Evolutionary conservation across 2,888 invertebrate genomes (phyloP), one percentile per base, ranked within the genome.

Genomic region (Euzetes globulus): DNA sequence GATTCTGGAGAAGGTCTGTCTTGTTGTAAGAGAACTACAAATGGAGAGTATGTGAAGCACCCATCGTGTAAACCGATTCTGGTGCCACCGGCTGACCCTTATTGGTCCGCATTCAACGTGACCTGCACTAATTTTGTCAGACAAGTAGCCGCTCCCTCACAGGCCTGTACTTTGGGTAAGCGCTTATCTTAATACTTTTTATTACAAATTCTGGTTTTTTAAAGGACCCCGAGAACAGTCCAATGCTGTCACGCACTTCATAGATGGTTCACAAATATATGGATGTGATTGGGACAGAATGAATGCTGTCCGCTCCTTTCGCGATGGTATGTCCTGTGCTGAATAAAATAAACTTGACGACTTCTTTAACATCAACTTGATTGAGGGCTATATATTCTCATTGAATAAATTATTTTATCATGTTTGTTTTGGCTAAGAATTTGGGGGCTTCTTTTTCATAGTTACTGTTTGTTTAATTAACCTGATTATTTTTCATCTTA

Each of bases 181-280:
- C 3, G 47, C 17, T 47, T 15, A 3, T 9, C 13, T 47, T 2
- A 47, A 58, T 58, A 60, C 17, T 33, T 68, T 1, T 37, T 41
- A 6, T 13, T 29, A 68, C 4, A 7, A 13, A 41, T 15, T 33
- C 29, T 33, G n/a, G n/a, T n/a, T n/a, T n/a, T n/a, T n/a, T n/a
- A n/a, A n/a, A 78, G 79, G 79, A 55, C 92, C 92, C 5, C 86
- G 99, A 72, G 96, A 99, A 82, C 99, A 99, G 85, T 90, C 94
- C 75, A 94, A 94, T 83, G 94, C 96, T 82, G 85, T 99, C 25
- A 99, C 99, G 1, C 90, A 96, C 1, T 99, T 87, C 81, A 89
- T 99, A 76, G 97, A 99, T 83, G 98, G 90, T 0, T 98, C 98
- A 0, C 94, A 95, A 84, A 91, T 99, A 0, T 99, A 99, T 82